Conservation (phyloP, 1,140 invertebrate genomes). For the Drosophila willistoni region DNA sequence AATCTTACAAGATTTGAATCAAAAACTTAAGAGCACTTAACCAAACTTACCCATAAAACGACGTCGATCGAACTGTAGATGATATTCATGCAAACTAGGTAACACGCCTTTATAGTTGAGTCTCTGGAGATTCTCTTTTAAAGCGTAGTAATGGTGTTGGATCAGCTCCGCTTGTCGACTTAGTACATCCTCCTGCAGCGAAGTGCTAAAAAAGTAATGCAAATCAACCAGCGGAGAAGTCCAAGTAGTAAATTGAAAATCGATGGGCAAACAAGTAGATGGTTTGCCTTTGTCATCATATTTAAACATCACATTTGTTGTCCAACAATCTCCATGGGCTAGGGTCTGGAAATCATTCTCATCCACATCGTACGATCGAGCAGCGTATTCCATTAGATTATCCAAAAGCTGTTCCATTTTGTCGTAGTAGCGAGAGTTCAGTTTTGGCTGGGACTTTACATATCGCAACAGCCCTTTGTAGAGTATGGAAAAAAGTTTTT, state of each 20-base stretch:
- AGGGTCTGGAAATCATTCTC: conserved; percentile 85
- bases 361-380: conserved; percentile 52
- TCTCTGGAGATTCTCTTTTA: conserved; percentile 40
- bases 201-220: conserved; percentile 73
- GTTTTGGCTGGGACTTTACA: conserved; percentile 33
- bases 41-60: conserved; percentile 56
- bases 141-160: conserved; percentile 61
- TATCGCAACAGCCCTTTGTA: conserved; percentile 49
- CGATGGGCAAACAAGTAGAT: conserved; percentile 81
- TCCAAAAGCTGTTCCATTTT: conserved; percentile 49
- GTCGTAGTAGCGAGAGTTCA: conserved; percentile 44
- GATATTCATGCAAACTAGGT: conserved; percentile 63
- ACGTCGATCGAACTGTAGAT: conserved; percentile 57
- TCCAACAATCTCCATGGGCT: conserved; percentile 87
- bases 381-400: conserved; percentile 62
- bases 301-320: conserved; percentile 87
- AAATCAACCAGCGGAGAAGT: conserved; percentile 62
- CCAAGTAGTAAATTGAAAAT: conserved; percentile 68
- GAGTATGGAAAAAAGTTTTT: conserved; percentile 26
- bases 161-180: conserved; percentile 48
- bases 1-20: not conserved
- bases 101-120: conserved; percentile 51
- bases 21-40: too few species aligned
- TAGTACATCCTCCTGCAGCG: conserved; percentile 45
- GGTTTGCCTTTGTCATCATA: conserved; percentile 81